Base-by-base conservation (phyloP, 1,140 invertebrate genomes). In the Parasteatoda tepidariorum region DNA sequence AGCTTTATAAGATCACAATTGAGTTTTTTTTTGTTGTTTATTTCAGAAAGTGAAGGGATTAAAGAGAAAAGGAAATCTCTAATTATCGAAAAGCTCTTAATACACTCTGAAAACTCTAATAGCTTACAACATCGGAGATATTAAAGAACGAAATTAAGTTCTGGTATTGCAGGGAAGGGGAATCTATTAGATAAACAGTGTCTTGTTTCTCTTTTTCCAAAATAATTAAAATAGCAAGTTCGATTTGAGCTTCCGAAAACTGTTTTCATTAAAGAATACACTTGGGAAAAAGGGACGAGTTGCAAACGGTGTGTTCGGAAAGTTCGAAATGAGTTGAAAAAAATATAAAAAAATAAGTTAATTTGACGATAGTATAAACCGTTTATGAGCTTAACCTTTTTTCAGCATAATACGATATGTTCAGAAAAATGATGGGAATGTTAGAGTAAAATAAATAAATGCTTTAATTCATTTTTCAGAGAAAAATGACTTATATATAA, bases 21-120 rank as follows among this genome's bases (percentile, higher is more conserved):
- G 31, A 18, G 28, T 34, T 26, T 31, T 15, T 31, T 33, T 30
- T n/a, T n/a, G n/a, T n/a, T 34, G 18, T 11, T 31, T 3, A 4
- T 15, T 24, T 24, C 59, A 6, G 2, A 22, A n/a, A 13, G 3
- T 6, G 18, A 6, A 57, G 54, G 54, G 54, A 57, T 18, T 18
- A 57, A 13, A n/a, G 18, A 22, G n/a, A n/a, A 48, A 48, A 48
- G 18, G 38, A 48, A 48, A 4, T 28, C 24, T 28, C 24, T 62
- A 62, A 62, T 62, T 62, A 62, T 62, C 28, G 59, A 62, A 62
- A 62, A 62, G 59, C 59, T 11, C 24, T 62, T 62, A 62, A 62
- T 26, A n/a, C 38, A 22, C 28, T 24, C 11, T 9, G 59, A 62
- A 62, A 62, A 62, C 7, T 62, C 59, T 26, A 26, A 62, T 62